Evolutionary conservation across 2,113 vertebrate species (phyloP).

Genomic region (Cochlearius cochlearius): DNA sequence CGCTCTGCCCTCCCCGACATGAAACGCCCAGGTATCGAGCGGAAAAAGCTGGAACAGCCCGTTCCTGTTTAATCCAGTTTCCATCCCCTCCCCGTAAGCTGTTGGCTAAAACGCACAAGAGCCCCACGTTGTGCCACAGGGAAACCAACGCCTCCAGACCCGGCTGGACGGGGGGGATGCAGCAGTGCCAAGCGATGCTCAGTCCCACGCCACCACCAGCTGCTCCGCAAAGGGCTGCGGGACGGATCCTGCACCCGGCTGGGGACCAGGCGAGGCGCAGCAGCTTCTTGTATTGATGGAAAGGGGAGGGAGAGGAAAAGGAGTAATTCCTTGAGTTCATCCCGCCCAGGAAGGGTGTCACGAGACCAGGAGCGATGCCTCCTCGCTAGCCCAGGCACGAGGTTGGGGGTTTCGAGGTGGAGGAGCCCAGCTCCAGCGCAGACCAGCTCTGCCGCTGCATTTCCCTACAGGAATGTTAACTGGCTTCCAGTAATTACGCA

Average conservation of each 20-base stretch:
- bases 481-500: not conserved
- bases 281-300: not conserved
- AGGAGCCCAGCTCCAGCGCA: not conserved
- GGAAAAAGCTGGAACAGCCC: not conserved
- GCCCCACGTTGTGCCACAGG: not conserved
- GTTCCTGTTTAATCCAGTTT: not conserved
- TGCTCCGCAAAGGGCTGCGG: not conserved
- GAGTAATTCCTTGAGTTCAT: not conserved
- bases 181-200: not conserved
- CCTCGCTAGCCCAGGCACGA: not conserved
- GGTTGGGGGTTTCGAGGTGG: not conserved
- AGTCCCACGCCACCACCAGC: not conserved
- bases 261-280: not conserved
- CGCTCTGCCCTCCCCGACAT: not conserved
- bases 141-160: not conserved
- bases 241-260: not conserved
- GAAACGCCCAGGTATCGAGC: not conserved
- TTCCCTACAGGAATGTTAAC: not conserved
- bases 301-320: not conserved
- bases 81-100: not conserved
- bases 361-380: rapidly evolving
- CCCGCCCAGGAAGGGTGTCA: not conserved
- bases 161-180: not conserved
- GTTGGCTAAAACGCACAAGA: not conserved
- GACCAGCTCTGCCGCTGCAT: not conserved